Conservation (phyloP, 2,888 invertebrate genomes). For the Camponotus fellah region DNA sequence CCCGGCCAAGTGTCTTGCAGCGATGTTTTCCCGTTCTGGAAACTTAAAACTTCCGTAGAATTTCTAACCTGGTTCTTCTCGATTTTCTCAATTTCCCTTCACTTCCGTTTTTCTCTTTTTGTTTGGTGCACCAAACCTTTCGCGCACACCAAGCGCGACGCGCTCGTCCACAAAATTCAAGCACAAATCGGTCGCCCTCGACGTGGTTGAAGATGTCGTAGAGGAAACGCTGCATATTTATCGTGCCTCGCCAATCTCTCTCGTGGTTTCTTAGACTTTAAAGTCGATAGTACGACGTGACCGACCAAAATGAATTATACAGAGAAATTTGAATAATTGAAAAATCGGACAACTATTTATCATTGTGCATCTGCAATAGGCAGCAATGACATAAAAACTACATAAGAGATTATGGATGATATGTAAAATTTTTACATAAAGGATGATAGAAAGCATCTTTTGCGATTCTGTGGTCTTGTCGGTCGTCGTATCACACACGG, state of each 20-base stretch:
- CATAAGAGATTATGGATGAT: not conserved
- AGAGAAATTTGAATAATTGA: not conserved
- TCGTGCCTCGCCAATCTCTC: slow-evolving; percentile 36
- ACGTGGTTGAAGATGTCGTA: slow-evolving; percentile 49
- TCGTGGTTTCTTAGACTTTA: slow-evolving; percentile 49
- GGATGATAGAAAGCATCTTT: slow-evolving; percentile 12
- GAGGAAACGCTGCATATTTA: slow-evolving; percentile 53
- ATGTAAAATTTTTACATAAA: not conserved
- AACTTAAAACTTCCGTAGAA: slow-evolving; percentile 47
- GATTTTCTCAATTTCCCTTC: slow-evolving; percentile 54
- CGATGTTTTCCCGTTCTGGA: slow-evolving; percentile 26
- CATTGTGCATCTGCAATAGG: not conserved
- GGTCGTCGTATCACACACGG: not conserved
- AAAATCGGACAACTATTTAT: not conserved
- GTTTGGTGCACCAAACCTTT: not conserved
- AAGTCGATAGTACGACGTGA: slow-evolving; percentile 46
- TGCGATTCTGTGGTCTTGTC: not conserved
- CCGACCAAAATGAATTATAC: slow-evolving; percentile 26
- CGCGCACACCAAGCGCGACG: slow-evolving; percentile 25
- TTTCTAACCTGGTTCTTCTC: slow-evolving; percentile 39
- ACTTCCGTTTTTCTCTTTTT: not conserved
- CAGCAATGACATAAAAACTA: not conserved
- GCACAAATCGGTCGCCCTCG: slow-evolving; percentile 48
- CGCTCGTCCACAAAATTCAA: slow-evolving; percentile 52
- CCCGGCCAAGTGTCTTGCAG: slow-evolving; percentile 8